A percentile compares a stretch with the other conserved stretches of the same genome.
Evolutionary conservation across 2,888 invertebrate genomes (phyloP).

Genomic region (Ormyrus thymus): DNA sequence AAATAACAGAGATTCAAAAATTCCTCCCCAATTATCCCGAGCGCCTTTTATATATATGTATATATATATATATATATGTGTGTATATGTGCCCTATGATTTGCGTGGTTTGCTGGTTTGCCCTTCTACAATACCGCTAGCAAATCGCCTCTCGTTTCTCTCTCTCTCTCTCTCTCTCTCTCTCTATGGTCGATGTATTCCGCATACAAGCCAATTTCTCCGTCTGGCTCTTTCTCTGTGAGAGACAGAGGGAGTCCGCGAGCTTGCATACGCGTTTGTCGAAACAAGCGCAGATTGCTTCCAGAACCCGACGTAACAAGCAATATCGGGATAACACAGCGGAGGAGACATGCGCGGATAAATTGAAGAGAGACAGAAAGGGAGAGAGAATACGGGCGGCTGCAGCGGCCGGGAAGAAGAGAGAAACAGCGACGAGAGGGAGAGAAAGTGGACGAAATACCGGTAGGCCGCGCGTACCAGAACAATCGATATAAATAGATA

Average conservation of each 20-base stretch:
- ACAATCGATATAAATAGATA: conserved; percentile 37
- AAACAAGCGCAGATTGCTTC: conserved; percentile 45
- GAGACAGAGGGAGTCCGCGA: no score
- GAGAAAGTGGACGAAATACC: background rate
- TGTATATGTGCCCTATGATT: no score
- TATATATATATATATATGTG: no score
- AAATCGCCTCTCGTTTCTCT: background rate
- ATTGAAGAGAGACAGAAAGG: background rate
- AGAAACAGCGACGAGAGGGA: background rate
- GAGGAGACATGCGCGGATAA: conserved; percentile 2
- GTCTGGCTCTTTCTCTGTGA: no score
- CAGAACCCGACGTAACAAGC: conserved; percentile 38
- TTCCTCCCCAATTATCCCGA: no score
- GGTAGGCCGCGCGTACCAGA: background rate
- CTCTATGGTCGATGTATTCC: background rate
- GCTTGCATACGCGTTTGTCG: background rate
- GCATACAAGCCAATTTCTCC: no score
- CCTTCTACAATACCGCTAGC: background rate
- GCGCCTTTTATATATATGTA: no score
- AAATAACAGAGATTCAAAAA: no score
- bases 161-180: conserved; percentile 11
- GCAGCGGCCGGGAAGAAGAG: background rate
- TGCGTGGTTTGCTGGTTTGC: no score
- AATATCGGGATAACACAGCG: conserved; percentile 28
- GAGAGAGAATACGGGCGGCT: background rate